phyloP scores from a whole-genome alignment of 2,888 invertebrate species.

The Drepanosiphum platanoidis region DNA sequence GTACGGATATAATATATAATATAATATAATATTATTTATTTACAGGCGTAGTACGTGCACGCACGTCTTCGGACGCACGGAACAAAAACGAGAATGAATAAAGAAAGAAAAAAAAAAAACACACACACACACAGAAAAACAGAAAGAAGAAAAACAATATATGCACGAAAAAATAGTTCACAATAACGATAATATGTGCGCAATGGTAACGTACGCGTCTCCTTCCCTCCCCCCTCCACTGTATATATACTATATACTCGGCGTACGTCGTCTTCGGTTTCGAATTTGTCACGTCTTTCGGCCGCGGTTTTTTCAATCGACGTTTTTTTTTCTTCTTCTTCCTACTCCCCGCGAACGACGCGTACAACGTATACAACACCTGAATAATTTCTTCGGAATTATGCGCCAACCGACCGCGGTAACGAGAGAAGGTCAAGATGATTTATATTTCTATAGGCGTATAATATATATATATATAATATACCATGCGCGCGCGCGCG shows the following conservation, averaged over 20 bases:
- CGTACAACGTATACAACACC: not conserved
- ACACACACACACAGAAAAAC: not conserved
- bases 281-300: conserved; percentile 8
- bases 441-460: not conserved
- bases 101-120: not conserved
- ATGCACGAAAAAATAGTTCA: not conserved
- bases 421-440: conserved; percentile 20
- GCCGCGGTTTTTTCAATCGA: not conserved
- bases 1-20: not conserved
- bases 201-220: not conserved
- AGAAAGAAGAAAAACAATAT: not conserved
- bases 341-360: not conserved
- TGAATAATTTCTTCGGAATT: not conserved
- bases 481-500: not conserved
- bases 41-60: not conserved
- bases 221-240: not conserved
- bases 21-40: not conserved
- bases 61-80: not conserved
- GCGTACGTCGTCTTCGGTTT: not conserved
- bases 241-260: not conserved
- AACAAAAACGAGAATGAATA: not conserved
- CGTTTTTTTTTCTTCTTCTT: not conserved
- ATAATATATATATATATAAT: not conserved
- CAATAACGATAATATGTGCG: not conserved
- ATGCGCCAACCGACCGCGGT: not conserved